Conservation (phyloP, 1,140 invertebrate genomes). For the Agrypnia vestita region DNA sequence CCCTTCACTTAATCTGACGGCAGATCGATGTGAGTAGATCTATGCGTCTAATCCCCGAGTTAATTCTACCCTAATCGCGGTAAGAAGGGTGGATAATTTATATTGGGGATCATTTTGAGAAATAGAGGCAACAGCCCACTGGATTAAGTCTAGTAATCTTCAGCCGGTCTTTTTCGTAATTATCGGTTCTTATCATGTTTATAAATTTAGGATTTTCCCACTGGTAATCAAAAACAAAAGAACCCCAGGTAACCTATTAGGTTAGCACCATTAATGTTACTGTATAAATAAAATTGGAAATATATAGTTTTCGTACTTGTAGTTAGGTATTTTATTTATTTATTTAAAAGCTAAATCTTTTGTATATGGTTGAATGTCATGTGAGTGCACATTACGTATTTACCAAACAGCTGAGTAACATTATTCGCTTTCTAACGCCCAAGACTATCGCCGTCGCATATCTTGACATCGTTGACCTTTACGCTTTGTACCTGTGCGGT, state of each 20-base stretch:
- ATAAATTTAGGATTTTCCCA: slow-evolving; percentile 47
- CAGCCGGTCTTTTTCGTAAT: slow-evolving; percentile 53
- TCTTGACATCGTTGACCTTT: no score
- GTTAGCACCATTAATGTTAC: no score
- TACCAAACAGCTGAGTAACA: no score
- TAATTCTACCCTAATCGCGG: slow-evolving; percentile 53
- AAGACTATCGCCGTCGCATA: no score
- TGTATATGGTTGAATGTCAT: no score
- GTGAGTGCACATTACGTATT: no score
- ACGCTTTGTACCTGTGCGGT: no score
- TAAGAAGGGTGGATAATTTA: slow-evolving; percentile 57
- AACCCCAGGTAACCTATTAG: not conserved
- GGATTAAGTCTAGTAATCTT: slow-evolving; percentile 55
- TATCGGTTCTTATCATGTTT: slow-evolving; percentile 55
- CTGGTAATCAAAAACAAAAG: not conserved
- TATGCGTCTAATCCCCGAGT: slow-evolving; percentile 50
- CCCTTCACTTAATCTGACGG: slow-evolving; percentile 54
- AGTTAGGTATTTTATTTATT: no score
- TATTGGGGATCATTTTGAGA: slow-evolving; percentile 55
- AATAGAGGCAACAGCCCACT: slow-evolving; percentile 42
- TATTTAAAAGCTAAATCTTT: no score
- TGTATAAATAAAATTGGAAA: no score
- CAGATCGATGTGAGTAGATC: slow-evolving; percentile 46
- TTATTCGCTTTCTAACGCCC: no score
- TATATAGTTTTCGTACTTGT: no score